Percentiles rank a stretch among this genome's conserved stretches.
Conservation (phyloP, 92 coral and sea anemone species). For the Porites rus region DNA sequence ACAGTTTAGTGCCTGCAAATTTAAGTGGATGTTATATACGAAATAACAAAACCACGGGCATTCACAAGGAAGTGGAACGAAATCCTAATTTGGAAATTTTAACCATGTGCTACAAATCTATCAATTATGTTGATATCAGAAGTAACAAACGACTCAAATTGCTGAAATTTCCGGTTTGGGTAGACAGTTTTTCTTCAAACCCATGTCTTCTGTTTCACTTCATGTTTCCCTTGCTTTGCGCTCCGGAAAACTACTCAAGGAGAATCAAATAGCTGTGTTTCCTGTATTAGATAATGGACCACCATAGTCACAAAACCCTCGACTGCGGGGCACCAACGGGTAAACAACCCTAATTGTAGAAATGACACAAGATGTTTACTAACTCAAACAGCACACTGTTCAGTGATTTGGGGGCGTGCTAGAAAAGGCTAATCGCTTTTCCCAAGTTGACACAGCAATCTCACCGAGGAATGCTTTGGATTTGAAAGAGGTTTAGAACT, state of each 20-base stretch:
- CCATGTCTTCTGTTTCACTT: conserved; percentile 21
- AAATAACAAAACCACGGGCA: too few relatives aligned
- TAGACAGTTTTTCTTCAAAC: conserved; percentile 7
- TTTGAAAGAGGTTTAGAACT: conserved; percentile 13
- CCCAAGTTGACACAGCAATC: conserved; percentile 13
- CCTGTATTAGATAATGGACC: conserved; percentile 85
- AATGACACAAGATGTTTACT: conserved; percentile 50
- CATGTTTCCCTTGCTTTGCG: conserved; percentile 12
- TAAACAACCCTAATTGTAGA: conserved; percentile 45
- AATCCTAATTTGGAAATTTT: not conserved
- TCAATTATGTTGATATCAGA: conserved; percentile 7
- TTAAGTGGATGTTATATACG: not conserved
- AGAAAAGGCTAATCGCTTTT: not conserved
- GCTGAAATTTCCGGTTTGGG: conserved; percentile 38
- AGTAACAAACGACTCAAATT: conserved; percentile 20
- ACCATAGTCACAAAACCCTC: conserved; percentile 23
- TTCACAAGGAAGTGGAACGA: conserved; percentile 21
- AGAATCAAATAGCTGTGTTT: conserved; percentile 71
- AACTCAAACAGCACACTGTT: conserved; percentile 14
- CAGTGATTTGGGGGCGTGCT: conserved; percentile 37
- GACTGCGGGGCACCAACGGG: conserved; percentile 48
- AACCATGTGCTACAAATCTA: not conserved
- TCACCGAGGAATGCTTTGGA: conserved; percentile 24
- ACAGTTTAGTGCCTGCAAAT: not conserved
- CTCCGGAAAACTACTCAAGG: conserved; percentile 53